These are phyloP conservation scores for Heterotilapia buettikoferi DNA, from an alignment of 2,113 vertebrate species.

Conservation along the genomic window DNA sequence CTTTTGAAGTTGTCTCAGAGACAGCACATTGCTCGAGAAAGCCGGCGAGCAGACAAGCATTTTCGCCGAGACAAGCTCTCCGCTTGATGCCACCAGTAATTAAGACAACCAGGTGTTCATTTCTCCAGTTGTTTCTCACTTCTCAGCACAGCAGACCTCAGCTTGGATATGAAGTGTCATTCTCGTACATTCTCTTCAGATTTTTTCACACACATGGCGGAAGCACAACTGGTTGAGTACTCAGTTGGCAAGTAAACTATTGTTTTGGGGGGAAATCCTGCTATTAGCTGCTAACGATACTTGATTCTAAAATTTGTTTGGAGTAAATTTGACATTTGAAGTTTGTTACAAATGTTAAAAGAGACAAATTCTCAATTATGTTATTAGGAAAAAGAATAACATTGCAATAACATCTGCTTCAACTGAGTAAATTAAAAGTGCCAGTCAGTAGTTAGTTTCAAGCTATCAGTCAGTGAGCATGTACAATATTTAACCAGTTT, in stretches of 20 bases:
- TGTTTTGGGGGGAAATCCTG: neutral
- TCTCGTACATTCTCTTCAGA: neutral
- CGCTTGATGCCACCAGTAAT: conserved; percentile 9
- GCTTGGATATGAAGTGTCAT: neutral
- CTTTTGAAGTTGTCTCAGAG: neutral
- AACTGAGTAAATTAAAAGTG: neutral
- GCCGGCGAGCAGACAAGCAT: neutral
- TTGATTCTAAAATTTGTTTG: neutral
- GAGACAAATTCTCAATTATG: neutral
- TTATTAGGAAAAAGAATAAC: neutral
- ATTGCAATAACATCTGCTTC: neutral
- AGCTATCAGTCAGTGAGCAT: neutral
- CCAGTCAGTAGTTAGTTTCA: neutral
- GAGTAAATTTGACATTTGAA: neutral
- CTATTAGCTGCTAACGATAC: neutral
- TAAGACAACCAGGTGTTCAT: conserved; percentile 25
- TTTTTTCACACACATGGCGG: neutral
- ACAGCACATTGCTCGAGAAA: neutral
- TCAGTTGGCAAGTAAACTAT: neutral
- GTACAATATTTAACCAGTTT: neutral
- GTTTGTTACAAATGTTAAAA: neutral
- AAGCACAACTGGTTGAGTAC: neutral
- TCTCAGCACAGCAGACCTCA: neutral
- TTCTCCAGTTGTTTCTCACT: conserved; percentile 11
- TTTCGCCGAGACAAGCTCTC: neutral